Conservation (phyloP, 2,888 invertebrate genomes). For the Hemicrepidius hirtus region DNA sequence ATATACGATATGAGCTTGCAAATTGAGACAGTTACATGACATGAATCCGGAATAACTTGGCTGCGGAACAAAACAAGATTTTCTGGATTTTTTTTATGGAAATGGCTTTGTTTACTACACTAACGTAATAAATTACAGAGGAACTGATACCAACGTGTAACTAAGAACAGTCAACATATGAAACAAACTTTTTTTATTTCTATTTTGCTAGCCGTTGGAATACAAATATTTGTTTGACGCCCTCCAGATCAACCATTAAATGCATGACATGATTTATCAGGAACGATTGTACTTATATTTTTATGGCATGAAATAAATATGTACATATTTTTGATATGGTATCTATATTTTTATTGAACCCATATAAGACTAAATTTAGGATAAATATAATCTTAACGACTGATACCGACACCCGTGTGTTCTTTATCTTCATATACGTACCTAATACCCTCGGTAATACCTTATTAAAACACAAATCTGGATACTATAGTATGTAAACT, state of each 20-base stretch:
- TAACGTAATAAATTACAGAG: conserved; percentile 19
- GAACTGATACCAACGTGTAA: conserved; percentile 10
- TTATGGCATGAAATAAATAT: conserved; percentile 5
- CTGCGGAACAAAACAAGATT: not conserved
- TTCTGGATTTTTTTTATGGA: conserved; percentile 17
- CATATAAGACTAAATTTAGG: too few species aligned
- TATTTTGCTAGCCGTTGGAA: conserved; percentile 9
- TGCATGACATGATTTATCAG: not conserved
- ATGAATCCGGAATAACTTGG: not conserved
- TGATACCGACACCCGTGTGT: too few species aligned
- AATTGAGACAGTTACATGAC: too few species aligned
- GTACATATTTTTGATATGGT: not conserved
- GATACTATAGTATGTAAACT: too few species aligned
- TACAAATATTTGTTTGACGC: conserved; percentile 21
- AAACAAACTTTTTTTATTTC: conserved; percentile 18
- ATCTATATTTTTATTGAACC: not conserved
- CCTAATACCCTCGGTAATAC: too few species aligned
- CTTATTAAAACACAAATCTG: too few species aligned
- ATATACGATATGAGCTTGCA: too few species aligned
- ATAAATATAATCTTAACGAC: too few species aligned
- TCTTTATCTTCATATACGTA: too few species aligned
- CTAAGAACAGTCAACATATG: conserved; percentile 7
- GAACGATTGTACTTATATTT: not conserved
- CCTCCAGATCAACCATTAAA: not conserved
- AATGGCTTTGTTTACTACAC: conserved; percentile 30